A percentile compares a stretch with the other conserved stretches of the same genome.
These are phyloP conservation scores for Proisotoma minuta DNA, from an alignment of 2,888 invertebrate genomes.

Conservation along the genomic window DNA sequence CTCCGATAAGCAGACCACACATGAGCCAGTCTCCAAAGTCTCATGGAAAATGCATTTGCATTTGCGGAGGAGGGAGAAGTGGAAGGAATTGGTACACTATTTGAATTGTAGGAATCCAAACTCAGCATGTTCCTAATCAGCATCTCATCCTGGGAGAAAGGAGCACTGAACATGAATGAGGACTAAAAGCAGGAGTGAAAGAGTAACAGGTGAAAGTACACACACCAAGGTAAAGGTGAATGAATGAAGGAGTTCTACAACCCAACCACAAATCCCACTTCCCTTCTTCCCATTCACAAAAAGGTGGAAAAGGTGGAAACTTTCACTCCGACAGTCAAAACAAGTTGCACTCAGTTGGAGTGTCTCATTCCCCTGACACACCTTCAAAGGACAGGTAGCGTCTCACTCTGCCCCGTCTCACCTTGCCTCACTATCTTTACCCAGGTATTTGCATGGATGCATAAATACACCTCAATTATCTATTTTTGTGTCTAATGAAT, in stretches of 20 bases:
- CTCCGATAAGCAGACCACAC: conserved; percentile 48
- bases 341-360: too few relatives aligned
- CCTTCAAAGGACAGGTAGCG: background rate
- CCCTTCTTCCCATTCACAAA: background rate
- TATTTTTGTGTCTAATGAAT: background rate
- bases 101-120: conserved; percentile 45
- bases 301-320: background rate
- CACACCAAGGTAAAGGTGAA: background rate
- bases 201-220: background rate
- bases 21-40: conserved; percentile 48
- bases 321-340: too few relatives aligned
- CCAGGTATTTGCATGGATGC: background rate
- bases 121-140: conserved; percentile 48
- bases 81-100: conserved; percentile 31
- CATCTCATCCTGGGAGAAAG: conserved; percentile 39
- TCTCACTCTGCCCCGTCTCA: background rate
- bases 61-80: background rate
- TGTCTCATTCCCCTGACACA: background rate
- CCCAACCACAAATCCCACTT: too few relatives aligned
- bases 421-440: background rate
- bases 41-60: conserved; percentile 48
- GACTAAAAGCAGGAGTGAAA: too few relatives aligned
- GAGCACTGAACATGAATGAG: too few relatives aligned
- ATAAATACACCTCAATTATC: too few relatives aligned
- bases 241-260: background rate